Base-by-base conservation (phyloP, 2,113 vertebrate genomes). In the Piaya cayana region DNA sequence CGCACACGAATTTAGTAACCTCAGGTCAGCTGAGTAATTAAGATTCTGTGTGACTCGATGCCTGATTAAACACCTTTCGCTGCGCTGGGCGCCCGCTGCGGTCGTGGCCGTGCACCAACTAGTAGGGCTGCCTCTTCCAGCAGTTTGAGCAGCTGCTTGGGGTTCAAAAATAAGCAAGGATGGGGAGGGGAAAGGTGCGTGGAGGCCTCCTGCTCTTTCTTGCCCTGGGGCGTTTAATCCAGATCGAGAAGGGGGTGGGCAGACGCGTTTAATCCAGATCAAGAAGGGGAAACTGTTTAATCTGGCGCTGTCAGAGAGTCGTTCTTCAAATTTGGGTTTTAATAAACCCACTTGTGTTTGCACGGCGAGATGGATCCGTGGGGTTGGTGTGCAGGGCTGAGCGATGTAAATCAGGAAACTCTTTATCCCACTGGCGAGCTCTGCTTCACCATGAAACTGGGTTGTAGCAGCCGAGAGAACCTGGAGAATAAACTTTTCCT, bases 1-100 rank as follows among this genome's bases (percentile, higher is more conserved):
- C 20, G 7, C 12, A 3, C 25, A 0, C 12, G 2, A 5, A 8
- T n/a, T 52, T 5, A 30, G 55, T 47, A 21, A 27, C 55, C 49
- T 70, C 53, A 36, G 34, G 5, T 55, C 34, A 27, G 56, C 64
- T 30, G 34, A 49, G 34, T 11, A 29, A n/a, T 2, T 29, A 49
- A 3, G 50, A 5, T 47, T 71, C 19, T 12, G 26, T 30, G 11
- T 11, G 64, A 21, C 23, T 37, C 26, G 6, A 25, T 11, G 12
- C 29, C 45, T 67, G 59, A 52, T 36, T 4, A 14, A 34, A 23
- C 59, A 12, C 22, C 39, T 36, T 53, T 32, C 53, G 72, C 42
- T 43, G 43, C 69, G 39, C 36, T 12, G 27, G 4, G 56, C 36
- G 9, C 63, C 55, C 5, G 2, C 59, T 2, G 3, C 55, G 3